Conservation (phyloP, 2,888 invertebrate species). For the Allygus modestus region DNA sequence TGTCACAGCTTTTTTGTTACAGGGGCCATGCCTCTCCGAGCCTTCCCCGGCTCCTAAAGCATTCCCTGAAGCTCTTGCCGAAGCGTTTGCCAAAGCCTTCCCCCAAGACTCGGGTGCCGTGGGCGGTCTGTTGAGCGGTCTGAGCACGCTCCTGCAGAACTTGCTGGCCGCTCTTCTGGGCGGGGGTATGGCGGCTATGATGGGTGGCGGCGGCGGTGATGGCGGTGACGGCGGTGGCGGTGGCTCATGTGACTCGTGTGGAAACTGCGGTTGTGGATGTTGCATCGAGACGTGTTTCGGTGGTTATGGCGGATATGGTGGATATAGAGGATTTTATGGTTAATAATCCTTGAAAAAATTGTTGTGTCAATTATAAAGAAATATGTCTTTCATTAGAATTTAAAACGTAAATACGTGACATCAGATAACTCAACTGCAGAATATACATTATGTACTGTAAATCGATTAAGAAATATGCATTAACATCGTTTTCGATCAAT, state of each 20-base stretch:
- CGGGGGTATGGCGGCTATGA: conserved; percentile 4
- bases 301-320: background rate
- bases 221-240: background rate
- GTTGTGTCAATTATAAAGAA: background rate
- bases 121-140: conserved; percentile 4
- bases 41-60: conserved; percentile 32
- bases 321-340: background rate
- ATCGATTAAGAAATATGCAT: too few relatives aligned
- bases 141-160: conserved; percentile 21
- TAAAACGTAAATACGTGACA: background rate
- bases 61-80: conserved; percentile 34
- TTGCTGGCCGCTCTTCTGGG: conserved; percentile 23
- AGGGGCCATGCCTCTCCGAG: conserved; percentile 20
- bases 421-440: too few relatives aligned
- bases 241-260: conserved; percentile 5
- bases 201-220: conserved; percentile 37
- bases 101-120: background rate
- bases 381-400: background rate
- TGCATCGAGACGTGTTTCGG: background rate
- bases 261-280: conserved; percentile 22
- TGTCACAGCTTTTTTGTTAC: conserved; percentile 3
- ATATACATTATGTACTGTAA: too few relatives aligned
- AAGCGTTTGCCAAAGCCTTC: conserved; percentile 40
- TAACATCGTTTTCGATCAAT: too few relatives aligned
- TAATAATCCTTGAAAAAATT: background rate